A percentile compares a stretch with the other conserved stretches of the same genome.
Evolutionary conservation across 37 sponge, comb jelly and placozoan genomes (phyloP).

Genomic region (Oscarella lobularis): DNA sequence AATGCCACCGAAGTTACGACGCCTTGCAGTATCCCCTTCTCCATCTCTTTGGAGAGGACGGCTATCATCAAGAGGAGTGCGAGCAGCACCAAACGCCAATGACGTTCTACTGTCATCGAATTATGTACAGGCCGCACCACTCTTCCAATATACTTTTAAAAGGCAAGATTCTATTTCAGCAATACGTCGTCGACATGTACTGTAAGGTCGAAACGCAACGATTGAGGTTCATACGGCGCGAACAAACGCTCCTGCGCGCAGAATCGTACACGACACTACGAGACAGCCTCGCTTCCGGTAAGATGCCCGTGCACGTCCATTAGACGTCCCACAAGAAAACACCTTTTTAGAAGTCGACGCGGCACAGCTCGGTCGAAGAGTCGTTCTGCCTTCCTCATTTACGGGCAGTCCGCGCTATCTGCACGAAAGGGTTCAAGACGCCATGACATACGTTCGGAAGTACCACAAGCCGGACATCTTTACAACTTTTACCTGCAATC

Average conservation of each 20-base stretch:
- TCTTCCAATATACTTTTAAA: neutral
- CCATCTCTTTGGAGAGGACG: neutral
- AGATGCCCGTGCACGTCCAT: conserved; percentile 7
- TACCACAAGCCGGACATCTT: conserved; percentile 5
- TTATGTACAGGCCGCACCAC: neutral
- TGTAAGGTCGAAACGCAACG: neutral
- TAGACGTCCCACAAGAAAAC: neutral
- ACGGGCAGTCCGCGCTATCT: conserved; percentile 10
- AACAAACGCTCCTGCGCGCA: neutral
- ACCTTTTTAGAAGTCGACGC: neutral
- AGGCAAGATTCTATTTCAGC: conserved; percentile 3
- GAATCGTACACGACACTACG: neutral
- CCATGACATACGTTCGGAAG: conserved; percentile 1
- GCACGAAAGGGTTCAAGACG: conserved; percentile 11
- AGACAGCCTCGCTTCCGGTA: neutral
- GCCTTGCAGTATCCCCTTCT: neutral
- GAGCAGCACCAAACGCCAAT: neutral
- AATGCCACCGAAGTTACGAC: neutral
- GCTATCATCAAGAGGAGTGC: neutral
- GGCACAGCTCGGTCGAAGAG: neutral
- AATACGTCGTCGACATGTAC: conserved; percentile 8
- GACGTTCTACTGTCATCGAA: neutral
- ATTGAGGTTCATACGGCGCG: neutral
- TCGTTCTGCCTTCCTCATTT: conserved; percentile 13
- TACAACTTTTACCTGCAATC: conserved; percentile 20